Evolutionary conservation across 2,888 invertebrate genomes (phyloP).

Genomic region (Trachelus troglodyta): DNA sequence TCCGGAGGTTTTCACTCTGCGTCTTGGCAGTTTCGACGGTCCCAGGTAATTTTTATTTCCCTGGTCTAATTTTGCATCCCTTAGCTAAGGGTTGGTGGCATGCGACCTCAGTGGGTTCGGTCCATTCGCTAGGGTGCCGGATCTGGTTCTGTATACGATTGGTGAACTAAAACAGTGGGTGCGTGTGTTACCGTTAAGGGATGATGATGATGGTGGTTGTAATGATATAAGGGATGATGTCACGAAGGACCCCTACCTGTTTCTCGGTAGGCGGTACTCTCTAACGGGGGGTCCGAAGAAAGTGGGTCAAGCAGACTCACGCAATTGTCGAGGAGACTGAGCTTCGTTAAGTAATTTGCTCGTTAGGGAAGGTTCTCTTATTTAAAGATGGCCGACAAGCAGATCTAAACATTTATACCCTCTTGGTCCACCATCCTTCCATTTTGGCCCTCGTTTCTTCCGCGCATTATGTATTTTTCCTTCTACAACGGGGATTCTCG

Average conservation of each 20-base stretch:
- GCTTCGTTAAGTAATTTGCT: constrained; percentile 9
- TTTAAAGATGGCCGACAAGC: neutral
- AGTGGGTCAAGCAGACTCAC: constrained; percentile 4
- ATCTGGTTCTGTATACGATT: neutral
- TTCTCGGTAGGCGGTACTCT: neutral
- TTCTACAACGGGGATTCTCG: neutral
- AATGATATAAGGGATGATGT: neutral
- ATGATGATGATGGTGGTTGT: neutral
- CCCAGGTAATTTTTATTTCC: neutral
- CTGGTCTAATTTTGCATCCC: neutral
- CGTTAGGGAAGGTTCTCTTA: neutral
- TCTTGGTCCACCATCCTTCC: neutral
- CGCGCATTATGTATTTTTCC: neutral
- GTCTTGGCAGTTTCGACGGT: neutral
- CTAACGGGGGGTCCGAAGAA: neutral
- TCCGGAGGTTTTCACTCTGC: neutral
- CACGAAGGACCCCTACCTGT: neutral
- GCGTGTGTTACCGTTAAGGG: neutral
- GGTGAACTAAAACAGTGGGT: neutral
- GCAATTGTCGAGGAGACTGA: constrained; percentile 8
- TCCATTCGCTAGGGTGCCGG: neutral
- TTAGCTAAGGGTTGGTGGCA: neutral
- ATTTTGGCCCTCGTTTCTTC: neutral
- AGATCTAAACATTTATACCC: neutral
- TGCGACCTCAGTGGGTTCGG: neutral